Evolutionary conservation across 2,888 invertebrate genomes (phyloP).

Genomic region (Hirudinaria manillensis): DNA sequence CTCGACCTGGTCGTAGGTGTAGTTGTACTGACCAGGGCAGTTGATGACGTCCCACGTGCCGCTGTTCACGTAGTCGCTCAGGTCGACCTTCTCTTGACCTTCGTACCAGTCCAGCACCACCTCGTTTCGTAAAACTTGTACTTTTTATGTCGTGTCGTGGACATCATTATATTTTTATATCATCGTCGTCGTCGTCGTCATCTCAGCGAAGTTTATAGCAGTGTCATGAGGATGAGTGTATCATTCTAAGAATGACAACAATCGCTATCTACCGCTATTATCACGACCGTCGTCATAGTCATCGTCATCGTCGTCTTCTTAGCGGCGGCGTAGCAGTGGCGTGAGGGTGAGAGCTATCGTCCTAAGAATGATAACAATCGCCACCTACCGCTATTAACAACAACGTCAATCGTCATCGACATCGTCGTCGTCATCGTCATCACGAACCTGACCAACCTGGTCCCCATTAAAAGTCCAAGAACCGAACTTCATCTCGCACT

Average conservation of each 20-base stretch:
- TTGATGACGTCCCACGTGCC: conserved; percentile 54
- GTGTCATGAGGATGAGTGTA: too few relatives aligned
- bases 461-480: conserved; percentile 53
- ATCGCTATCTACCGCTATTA: not conserved
- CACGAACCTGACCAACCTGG: conserved; percentile 39
- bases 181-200: not conserved
- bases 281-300: conserved; percentile 5
- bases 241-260: not conserved
- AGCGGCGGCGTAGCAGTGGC: not conserved
- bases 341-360: not conserved
- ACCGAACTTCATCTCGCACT: conserved; percentile 98
- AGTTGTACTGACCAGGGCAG: conserved; percentile 46
- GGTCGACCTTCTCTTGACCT: conserved; percentile 42
- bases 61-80: conserved; percentile 53
- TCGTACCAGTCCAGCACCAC: conserved; percentile 36
- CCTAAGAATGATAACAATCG: not conserved
- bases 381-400: not conserved
- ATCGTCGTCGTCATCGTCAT: conserved; percentile 13
- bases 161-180: not conserved
- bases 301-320: conserved; percentile 12
- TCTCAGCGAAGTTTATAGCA: too few relatives aligned
- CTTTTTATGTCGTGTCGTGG: not conserved
- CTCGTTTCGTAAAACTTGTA: not conserved
- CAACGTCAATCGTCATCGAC: conserved; percentile 13
- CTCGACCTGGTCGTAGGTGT: conserved; percentile 44